phyloP scores from a whole-genome alignment of 2,797 vertebrate genomes.

The Linurgus olivaceus region DNA sequence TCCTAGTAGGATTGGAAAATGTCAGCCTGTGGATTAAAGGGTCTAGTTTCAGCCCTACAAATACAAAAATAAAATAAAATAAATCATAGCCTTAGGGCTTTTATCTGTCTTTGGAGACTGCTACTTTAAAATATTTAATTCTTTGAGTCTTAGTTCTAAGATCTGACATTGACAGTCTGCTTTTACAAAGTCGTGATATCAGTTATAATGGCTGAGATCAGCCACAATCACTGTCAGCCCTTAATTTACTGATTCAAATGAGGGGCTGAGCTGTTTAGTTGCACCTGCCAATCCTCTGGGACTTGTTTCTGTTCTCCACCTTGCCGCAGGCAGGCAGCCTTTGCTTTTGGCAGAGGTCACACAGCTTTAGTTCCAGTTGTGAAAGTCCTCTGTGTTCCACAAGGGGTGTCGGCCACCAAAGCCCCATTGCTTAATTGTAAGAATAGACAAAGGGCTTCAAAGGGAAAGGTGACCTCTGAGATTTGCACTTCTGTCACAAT shows the following conservation, averaged over 20 bases:
- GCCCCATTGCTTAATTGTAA: background rate
- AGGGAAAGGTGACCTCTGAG: background rate
- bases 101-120: background rate
- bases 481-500: background rate
- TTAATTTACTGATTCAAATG: constrained; percentile 36
- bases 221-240: background rate
- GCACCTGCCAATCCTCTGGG: constrained; percentile 11
- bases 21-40: constrained; percentile 15
- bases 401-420: background rate
- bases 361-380: background rate
- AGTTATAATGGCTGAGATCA: background rate
- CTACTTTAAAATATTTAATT: constrained; percentile 5
- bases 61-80: constrained; percentile 18
- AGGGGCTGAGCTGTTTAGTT: background rate
- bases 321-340: constrained; percentile 5
- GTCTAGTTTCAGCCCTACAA: background rate
- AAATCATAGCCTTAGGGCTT: background rate
- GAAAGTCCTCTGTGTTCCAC: background rate
- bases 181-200: background rate
- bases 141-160: background rate
- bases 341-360: background rate
- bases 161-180: constrained; percentile 10
- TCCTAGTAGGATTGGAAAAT: constrained; percentile 12
- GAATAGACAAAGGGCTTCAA: background rate
- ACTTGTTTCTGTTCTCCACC: background rate